Evolutionary conservation across 2,888 invertebrate species (phyloP).

Genomic region (Drosophila peninsularis): DNA sequence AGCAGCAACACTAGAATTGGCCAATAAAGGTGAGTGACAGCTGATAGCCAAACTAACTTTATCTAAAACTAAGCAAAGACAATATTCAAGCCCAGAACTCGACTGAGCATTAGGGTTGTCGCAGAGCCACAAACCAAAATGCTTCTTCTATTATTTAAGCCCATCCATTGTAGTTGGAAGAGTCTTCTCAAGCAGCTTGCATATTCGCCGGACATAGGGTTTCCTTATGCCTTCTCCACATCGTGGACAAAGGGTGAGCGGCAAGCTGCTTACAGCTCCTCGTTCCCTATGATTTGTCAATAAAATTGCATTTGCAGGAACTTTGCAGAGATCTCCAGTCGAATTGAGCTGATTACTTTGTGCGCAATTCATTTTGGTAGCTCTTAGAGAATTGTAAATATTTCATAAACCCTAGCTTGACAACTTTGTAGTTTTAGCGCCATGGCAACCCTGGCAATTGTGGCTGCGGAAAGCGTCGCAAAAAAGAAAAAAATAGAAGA

Average conservation of each 20-base stretch:
- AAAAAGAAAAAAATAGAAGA: too few species aligned
- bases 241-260: background rate
- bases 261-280: background rate
- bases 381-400: background rate
- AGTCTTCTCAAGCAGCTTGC: background rate
- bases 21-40: constrained; percentile 63
- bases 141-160: background rate
- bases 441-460: constrained; percentile 53
- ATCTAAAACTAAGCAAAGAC: constrained; percentile 5
- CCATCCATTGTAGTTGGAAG: background rate
- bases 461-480: constrained; percentile 11
- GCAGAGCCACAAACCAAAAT: background rate
- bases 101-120: background rate
- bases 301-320: background rate
- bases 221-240: too few species aligned
- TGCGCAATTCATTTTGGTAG: background rate
- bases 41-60: constrained; percentile 15
- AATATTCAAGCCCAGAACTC: constrained; percentile 2
- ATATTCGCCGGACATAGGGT: too few species aligned
- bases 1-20: constrained; percentile 42
- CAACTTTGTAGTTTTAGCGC: constrained; percentile 4
- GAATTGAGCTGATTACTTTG: background rate
- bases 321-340: background rate
- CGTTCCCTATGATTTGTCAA: too few species aligned
- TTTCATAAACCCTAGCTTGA: background rate